Evolutionary conservation across 2,113 vertebrate genomes (phyloP).

Genomic region (Falco punctatus): DNA sequence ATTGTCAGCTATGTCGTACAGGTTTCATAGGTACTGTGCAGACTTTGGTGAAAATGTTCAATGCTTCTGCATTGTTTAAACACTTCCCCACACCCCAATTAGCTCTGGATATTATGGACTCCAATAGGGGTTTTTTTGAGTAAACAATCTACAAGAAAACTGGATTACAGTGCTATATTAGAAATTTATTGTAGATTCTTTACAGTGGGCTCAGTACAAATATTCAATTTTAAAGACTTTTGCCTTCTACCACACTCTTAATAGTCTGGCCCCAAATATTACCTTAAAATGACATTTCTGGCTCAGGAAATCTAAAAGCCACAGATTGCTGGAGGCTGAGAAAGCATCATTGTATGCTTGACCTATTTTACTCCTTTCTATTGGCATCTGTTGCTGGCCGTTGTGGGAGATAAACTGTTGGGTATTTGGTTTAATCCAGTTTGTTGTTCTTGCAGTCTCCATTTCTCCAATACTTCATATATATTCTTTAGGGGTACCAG

Average conservation of each 20-base stretch:
- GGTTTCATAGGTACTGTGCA: slow-evolving; percentile 32
- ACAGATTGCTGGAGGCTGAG: not conserved
- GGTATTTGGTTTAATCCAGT: not conserved
- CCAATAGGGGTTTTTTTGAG: not conserved
- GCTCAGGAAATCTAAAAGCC: not conserved
- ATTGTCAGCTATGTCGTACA: not conserved
- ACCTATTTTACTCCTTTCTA: slow-evolving; percentile 28
- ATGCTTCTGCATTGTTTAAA: slow-evolving; percentile 12
- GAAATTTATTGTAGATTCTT: slow-evolving; percentile 47
- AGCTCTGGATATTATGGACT: slow-evolving; percentile 37
- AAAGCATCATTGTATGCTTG: not conserved
- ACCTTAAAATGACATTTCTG: slow-evolving; percentile 1
- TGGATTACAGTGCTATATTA: slow-evolving; percentile 36
- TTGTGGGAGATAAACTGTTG: not conserved
- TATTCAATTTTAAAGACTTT: not conserved
- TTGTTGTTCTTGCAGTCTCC: not conserved
- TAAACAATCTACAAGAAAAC: slow-evolving; percentile 48
- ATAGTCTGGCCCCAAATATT: not conserved
- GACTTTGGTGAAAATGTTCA: slow-evolving; percentile 51
- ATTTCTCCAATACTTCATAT: not conserved
- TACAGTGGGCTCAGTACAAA: not conserved
- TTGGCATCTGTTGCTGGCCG: slow-evolving; percentile 23
- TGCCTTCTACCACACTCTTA: not conserved
- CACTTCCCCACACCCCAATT: not conserved
- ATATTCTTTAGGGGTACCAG: not conserved